Evolutionary conservation across 2,113 vertebrate genomes (phyloP), one percentile per base, ranked within the genome.

Genomic region (Actenoides lindsayi): DNA sequence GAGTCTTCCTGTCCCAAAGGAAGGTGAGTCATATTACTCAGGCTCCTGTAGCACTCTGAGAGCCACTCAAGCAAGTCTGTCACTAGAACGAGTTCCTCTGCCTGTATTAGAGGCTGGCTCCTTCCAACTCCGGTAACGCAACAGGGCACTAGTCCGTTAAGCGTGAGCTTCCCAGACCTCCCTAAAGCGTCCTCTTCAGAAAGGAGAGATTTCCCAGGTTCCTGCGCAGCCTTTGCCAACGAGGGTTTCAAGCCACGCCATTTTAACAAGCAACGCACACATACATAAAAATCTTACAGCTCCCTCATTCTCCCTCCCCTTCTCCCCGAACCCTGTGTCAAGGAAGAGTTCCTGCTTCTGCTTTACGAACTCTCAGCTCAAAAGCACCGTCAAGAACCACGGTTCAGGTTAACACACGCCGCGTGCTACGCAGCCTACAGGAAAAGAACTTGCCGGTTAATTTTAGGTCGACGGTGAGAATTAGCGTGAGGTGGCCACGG

Each of bases 361-460:
- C 24, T 84, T 81, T 37, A 73, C 8, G 35, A 90, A 41, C 30
- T 46, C 16, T 11, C 30, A 82, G 76, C 17, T n/a, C 48, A 33
- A 70, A 71, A 50, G 21, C 20, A 62, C 9, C 27, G 41, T 44
- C 28, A 56, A 39, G 48, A 80, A 23, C 11, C 42, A n/a, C 24
- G 73, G 31, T 0, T 1, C 10, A 33, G 8, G 9, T 21, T 16
- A 59, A 67, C 41, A 63, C 7, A 1, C 11, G n/a, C 20, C 2
- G 6, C 1, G 18, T 53, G 48, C 13, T 25, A 46, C 3, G 31
- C 14, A 24, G 64, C 39, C 57, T 21, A 48, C 31, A 37, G n/a
- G 5, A 11, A 25, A 57, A 64, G 33, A 33, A 21, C 3, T 2
- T 4, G 24, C n/a, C 15, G 31, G 20, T 1, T 37, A 37, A 20